Base-by-base conservation (phyloP, 2,888 invertebrate species). In the Troides aeacus region DNA sequence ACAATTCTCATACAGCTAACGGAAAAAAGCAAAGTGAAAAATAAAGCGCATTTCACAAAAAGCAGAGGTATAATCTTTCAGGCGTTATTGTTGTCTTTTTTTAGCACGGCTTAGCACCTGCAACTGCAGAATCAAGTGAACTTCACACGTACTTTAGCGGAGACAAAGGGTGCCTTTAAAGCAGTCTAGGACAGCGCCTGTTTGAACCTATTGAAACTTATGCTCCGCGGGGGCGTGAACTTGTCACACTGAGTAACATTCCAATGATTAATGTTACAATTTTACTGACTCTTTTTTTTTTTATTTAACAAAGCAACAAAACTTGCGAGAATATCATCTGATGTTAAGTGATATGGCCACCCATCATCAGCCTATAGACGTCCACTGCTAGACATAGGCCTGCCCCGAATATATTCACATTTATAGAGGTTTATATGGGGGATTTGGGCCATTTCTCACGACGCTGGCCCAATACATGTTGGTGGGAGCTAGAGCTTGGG, bases 101-200 rank as follows among this genome's bases (percentile, higher is more conserved):
- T 60, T 57, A 69, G 68, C 68, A 30, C 53, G 60, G 46, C 65
- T 69, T 69, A 65, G 64, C 65, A 69, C 69, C 69, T 69, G 69
- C 69, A 61, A 62, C 68, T 68, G 68, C 57, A 69, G 64, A 64
- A 69, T 56, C 61, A 65, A 62, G 69, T 69, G 69, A 69, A 65
- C 69, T 69, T 69, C 64, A 69, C 69, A 65, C 69, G 64, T 65
- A 39, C 61, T 64, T 64, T 69, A 68, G 39, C 62, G 36, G 64
- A 58, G 57, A 69, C 69, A 65, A 69, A 69, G 61, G 69, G 53
- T 62, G 61, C 61, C 57, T 64, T 64, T 69, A 53, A 50, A 69
- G 39, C 60, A 58, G 62, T 53, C 39, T 57, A 61, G 53, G 46
- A 65, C 65, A 46, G 50, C 68, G 53, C 64, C 53, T 39, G 60